These are phyloP conservation scores for Dione vanillae DNA, from an alignment of 2,888 invertebrate species.

Conservation along the genomic window DNA sequence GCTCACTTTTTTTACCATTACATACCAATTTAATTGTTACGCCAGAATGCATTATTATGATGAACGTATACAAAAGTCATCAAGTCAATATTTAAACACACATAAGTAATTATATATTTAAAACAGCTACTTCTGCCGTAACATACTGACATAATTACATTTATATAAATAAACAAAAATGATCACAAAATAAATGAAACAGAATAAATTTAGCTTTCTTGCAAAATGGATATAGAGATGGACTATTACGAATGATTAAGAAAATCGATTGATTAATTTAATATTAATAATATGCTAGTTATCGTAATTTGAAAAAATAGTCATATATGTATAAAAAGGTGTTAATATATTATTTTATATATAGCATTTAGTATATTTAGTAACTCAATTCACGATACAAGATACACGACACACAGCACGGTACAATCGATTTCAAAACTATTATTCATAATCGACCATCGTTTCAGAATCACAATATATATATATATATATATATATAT, in stretches of 20 bases:
- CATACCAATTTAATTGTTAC: slow-evolving; percentile 10
- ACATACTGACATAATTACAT: not conserved
- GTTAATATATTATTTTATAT: not conserved
- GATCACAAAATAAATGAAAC: not conserved
- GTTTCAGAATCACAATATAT: slow-evolving; percentile 12
- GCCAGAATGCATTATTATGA: not conserved
- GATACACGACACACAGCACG: not conserved
- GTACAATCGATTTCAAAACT: slow-evolving; percentile 20
- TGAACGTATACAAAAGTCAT: not conserved
- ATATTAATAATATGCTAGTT: slow-evolving; percentile 6
- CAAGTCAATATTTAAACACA: not conserved
- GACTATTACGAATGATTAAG: slow-evolving; percentile 5
- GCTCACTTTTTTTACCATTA: slow-evolving; percentile 53
- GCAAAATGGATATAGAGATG: not conserved
- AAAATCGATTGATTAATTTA: slow-evolving; percentile 18
- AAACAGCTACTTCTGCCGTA: not conserved
- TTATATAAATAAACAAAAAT: not conserved
- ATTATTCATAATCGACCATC: slow-evolving; percentile 23
- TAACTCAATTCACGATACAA: slow-evolving; percentile 4
- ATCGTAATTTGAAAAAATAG: slow-evolving; percentile 10
- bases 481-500: slow-evolving; percentile 25
- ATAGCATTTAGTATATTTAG: slow-evolving; percentile 1
- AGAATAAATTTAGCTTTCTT: not conserved
- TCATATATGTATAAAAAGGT: slow-evolving; percentile 9
- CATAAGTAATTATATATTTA: not conserved